These are phyloP conservation scores for Ditylenchus weischeri DNA, from an alignment of 2,888 invertebrate species.

Conservation along the genomic window DNA sequence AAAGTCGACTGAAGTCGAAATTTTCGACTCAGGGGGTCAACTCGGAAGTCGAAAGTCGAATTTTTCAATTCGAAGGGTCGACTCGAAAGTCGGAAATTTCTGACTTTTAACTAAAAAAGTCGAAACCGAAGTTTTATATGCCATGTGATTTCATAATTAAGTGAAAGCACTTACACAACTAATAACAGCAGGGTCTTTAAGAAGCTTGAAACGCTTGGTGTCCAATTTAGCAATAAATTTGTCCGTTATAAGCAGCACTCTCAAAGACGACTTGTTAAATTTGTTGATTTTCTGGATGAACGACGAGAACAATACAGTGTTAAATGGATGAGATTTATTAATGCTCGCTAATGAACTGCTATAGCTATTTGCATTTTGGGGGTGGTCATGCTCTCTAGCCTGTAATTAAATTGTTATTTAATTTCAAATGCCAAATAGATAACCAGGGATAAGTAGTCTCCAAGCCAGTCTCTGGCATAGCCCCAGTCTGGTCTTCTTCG, in stretches of 20 bases:
- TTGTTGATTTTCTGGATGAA: slow-evolving; percentile 60
- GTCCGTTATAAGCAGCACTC: slow-evolving; percentile 62
- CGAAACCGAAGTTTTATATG: no score
- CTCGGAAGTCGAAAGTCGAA: no score
- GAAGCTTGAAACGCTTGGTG: slow-evolving; percentile 61
- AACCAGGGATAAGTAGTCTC: slow-evolving; percentile 73
- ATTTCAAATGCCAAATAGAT: background rate
- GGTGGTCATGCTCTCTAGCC: slow-evolving; percentile 22
- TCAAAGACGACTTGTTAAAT: slow-evolving; percentile 60
- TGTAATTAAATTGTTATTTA: background rate
- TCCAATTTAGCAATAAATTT: slow-evolving; percentile 62
- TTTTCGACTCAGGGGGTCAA: no score
- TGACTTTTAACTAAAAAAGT: no score
- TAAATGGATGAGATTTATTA: slow-evolving; percentile 38
- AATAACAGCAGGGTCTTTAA: slow-evolving; percentile 59
- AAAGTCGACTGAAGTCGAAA: no score
- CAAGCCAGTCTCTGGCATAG: slow-evolving; percentile 75
- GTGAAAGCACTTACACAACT: slow-evolving; percentile 32
- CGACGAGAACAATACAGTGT: slow-evolving; percentile 44
- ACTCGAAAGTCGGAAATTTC: no score
- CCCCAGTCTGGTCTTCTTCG: slow-evolving; percentile 73
- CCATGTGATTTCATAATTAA: background rate
- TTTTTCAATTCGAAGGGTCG: no score
- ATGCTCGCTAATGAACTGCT: slow-evolving; percentile 37
- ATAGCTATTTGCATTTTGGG: slow-evolving; percentile 29